Conservation (phyloP, 2,797 vertebrate genomes). For the Chaunax sp. region DNA sequence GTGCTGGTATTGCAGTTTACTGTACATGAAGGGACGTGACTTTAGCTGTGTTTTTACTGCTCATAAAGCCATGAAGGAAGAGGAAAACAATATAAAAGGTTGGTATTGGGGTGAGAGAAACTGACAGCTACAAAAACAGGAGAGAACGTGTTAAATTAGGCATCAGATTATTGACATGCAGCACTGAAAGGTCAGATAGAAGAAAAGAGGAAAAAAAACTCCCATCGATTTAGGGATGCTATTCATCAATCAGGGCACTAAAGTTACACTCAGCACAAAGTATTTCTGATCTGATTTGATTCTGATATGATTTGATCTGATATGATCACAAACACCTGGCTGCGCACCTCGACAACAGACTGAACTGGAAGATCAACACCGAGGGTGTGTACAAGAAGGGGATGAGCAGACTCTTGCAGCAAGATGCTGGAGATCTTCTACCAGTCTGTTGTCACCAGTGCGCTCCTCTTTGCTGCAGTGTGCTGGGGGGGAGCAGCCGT, state of each 20-base stretch:
- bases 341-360: no score
- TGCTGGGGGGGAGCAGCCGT: no score
- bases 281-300: constrained; percentile 10
- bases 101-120: neutral
- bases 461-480: no score
- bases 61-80: constrained; percentile 1
- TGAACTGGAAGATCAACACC: no score
- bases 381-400: no score
- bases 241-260: neutral
- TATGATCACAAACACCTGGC: no score
- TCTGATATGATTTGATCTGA: no score
- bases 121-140: constrained; percentile 17
- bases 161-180: neutral
- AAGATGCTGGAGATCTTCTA: no score
- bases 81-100: constrained; percentile 21
- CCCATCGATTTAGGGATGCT: neutral
- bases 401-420: no score
- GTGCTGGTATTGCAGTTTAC: constrained; percentile 16
- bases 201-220: neutral
- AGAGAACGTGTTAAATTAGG: constrained; percentile 23
- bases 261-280: neutral
- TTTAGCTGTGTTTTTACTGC: constrained; percentile 16
- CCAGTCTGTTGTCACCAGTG: no score
- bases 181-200: neutral
- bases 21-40: constrained; percentile 9